Conservation (phyloP, 2,113 vertebrate genomes). For the Pelecanus crispus region DNA sequence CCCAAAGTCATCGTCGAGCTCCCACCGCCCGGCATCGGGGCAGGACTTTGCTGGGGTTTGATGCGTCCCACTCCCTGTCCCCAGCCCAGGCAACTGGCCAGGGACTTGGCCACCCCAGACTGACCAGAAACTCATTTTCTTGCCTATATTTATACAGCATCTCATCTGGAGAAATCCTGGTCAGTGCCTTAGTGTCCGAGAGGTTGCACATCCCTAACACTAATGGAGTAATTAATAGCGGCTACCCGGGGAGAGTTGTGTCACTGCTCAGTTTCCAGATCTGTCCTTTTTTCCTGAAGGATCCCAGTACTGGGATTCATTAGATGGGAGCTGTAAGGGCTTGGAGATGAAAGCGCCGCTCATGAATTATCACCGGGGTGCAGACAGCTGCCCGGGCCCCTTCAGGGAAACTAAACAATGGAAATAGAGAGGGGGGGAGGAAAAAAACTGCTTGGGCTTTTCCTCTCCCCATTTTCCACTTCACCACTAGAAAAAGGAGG, state of each 20-base stretch:
- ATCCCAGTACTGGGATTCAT: not conserved
- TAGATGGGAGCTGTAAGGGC: not conserved
- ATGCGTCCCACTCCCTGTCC: not conserved
- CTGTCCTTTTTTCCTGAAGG: not conserved
- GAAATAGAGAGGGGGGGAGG: rapidly evolving
- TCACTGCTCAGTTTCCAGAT: not conserved
- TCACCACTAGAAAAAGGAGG: not conserved
- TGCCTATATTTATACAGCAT: not conserved
- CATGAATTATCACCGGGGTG: not conserved
- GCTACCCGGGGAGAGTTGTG: not conserved
- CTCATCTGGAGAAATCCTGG: not conserved
- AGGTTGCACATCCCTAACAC: not conserved
- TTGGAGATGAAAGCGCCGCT: not conserved
- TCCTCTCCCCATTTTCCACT: not conserved
- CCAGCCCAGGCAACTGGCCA: not conserved
- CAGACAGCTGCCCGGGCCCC: not conserved
- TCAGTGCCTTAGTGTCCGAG: rapidly evolving
- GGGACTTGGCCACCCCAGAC: not conserved
- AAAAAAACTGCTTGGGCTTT: not conserved
- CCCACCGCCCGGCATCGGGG: rapidly evolving
- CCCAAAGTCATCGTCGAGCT: rapidly evolving
- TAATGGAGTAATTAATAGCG: not conserved
- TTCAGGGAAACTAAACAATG: not conserved
- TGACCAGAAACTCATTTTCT: not conserved
- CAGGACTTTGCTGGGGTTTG: rapidly evolving